Base-by-base conservation (phyloP, 2,888 invertebrate species). In the Brachylomia viminalis region DNA sequence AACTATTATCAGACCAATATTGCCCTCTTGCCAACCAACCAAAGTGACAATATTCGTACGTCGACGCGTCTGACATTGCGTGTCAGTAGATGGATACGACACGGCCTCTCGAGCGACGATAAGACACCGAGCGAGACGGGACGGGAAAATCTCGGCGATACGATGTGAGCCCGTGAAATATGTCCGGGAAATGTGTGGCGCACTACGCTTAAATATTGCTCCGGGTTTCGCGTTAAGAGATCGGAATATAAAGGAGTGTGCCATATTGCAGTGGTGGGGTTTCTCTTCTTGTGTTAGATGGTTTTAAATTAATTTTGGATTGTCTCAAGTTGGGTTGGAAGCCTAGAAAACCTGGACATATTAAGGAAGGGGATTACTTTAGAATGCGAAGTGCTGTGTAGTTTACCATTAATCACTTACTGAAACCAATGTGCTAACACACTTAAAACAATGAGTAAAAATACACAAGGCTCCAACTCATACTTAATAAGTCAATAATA, bases 141-240 rank as follows among this genome's bases (percentile, higher is more conserved):
- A 68, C 77, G 76, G 79, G 88, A 58, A 87, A 88, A 89, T 88
- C 89, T 84, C 88, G 62, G 83, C 79, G 79, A 72, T 75, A 85
- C 79, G 79, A 79, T 82, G 86, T 77, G 83, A 87, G 86, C 84
- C 86, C 65, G 87, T 88, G 88, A 88, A 89, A 88, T 88, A 89
- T 87, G 89, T 89, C 84, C 80, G 78, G 86, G 77, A 85, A 88
- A 89, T 83, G 83, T 86, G 87, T 82, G 81, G 78, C 81, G 80
- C 80, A 76, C 83, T 83, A 77, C 84, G 86, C 79, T 87, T 84
- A 88, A 84, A 89, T 89, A 88, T 87, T 84, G 75, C 83, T 72
- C 83, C 70, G 79, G 75, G 70, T 82, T 56, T 71, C 76, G 49
- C 79, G 86, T 78, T 86, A 84, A 80, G 86, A 89, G 82, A 84